These are phyloP conservation scores for Nixonia krombeini DNA, from an alignment of 1,140 invertebrate genomes.

Conservation along the genomic window DNA sequence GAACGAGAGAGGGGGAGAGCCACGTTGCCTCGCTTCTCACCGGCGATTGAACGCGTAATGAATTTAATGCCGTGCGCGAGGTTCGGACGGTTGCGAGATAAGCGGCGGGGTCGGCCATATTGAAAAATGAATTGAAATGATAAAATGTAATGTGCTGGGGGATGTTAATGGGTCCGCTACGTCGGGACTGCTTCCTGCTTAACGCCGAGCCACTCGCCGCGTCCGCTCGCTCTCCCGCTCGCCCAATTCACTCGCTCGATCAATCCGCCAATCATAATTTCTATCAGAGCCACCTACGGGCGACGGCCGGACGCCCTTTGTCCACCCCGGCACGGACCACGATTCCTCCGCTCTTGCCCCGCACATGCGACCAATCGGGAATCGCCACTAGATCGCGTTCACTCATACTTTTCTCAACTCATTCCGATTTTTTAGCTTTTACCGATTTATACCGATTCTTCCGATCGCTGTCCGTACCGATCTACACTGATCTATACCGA, in stretches of 20 bases:
- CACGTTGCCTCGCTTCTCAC: too few species aligned
- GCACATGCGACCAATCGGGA: too few species aligned
- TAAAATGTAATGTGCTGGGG: conserved; percentile 57
- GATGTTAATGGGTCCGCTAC: conserved; percentile 65
- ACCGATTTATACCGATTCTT: too few species aligned
- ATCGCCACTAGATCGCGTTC: conserved; percentile 24
- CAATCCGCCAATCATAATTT: conserved; percentile 71
- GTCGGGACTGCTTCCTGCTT: conserved; percentile 72
- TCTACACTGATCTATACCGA: too few species aligned
- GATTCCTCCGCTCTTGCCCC: conserved; percentile 55
- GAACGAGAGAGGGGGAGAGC: too few species aligned
- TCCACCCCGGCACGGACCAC: conserved; percentile 62
- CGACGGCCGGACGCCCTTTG: conserved; percentile 69
- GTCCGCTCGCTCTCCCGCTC: conserved; percentile 70
- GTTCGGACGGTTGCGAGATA: too few species aligned
- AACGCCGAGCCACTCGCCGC: conserved; percentile 70
- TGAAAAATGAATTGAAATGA: conserved; percentile 67
- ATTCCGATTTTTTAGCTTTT: too few species aligned
- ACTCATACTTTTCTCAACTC: too few species aligned
- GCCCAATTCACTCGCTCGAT: conserved; percentile 55
- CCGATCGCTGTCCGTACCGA: too few species aligned
- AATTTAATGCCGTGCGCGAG: too few species aligned
- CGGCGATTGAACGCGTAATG: too few species aligned
- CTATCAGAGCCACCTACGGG: conserved; percentile 71
- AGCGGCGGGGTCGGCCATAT: conserved; percentile 55